A percentile compares a stretch with the other conserved stretches of the same genome.
Conservation (phyloP, 2,888 invertebrate genomes). For the Machimus atricapillus region DNA sequence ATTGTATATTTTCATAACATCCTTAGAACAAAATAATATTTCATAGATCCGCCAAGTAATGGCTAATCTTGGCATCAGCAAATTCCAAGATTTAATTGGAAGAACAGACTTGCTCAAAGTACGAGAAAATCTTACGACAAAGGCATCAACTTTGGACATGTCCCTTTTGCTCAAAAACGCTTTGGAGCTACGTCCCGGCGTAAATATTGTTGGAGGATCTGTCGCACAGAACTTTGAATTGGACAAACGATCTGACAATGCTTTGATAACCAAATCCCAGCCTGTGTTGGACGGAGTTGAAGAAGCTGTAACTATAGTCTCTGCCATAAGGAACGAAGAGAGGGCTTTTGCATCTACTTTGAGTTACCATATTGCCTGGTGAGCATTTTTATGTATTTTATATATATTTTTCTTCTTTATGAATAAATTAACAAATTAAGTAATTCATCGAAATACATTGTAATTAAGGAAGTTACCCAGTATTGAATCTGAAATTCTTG, state of each 20-base stretch:
- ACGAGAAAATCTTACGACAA: constrained; percentile 74
- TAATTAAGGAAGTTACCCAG: no score
- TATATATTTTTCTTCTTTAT: background rate
- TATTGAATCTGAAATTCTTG: no score
- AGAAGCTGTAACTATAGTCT: constrained; percentile 72
- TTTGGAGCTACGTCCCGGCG: constrained; percentile 85
- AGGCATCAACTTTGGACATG: constrained; percentile 86
- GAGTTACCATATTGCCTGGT: constrained; percentile 95
- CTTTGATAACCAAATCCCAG: constrained; percentile 75
- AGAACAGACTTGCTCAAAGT: constrained; percentile 87
- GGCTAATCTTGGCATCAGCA: constrained; percentile 88
- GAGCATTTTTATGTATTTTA: constrained; percentile 55
- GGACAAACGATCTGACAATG: constrained; percentile 85
- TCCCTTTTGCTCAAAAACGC: constrained; percentile 88
- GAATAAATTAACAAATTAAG: no score
- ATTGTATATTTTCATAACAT: background rate
- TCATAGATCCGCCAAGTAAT: constrained; percentile 83
- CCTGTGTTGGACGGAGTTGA: constrained; percentile 78
- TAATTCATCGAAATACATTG: no score
- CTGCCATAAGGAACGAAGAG: constrained; percentile 89
- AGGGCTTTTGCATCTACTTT: constrained; percentile 93
- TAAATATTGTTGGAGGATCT: constrained; percentile 89
- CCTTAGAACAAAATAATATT: background rate
- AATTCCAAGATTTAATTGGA: constrained; percentile 90
- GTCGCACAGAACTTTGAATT: constrained; percentile 84